A percentile compares a stretch with the other conserved stretches of the same genome.
Evolutionary conservation across 2,888 invertebrate genomes (phyloP).

Genomic region (Steinernema scapterisci): DNA sequence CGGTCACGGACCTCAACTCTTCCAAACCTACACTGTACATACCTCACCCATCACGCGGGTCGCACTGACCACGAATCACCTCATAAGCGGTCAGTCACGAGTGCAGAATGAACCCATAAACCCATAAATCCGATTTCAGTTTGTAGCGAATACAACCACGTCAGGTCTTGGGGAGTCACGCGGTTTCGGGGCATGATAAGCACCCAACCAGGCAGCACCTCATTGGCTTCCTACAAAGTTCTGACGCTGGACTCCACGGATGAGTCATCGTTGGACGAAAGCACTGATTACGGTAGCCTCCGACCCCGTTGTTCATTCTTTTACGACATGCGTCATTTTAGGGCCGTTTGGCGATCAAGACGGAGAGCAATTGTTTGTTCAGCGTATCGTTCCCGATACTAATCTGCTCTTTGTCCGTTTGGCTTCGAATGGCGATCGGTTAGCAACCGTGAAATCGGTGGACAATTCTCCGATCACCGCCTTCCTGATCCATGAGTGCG

Average conservation of each 20-base stretch:
- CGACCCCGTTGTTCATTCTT: neutral
- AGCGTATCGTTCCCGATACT: constrained; percentile 95
- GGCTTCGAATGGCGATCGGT: constrained; percentile 85
- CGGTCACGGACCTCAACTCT: constrained; percentile 88
- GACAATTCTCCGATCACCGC: constrained; percentile 91
- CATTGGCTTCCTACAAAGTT: constrained; percentile 94
- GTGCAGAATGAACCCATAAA: neutral
- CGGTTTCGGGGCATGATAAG: constrained; percentile 97
- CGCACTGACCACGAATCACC: constrained; percentile 86
- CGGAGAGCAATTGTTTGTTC: constrained; percentile 95
- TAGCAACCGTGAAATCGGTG: constrained; percentile 82
- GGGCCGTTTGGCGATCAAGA: constrained; percentile 97
- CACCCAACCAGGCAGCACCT: constrained; percentile 96
- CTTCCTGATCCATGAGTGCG: constrained; percentile 95
- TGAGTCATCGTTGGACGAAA: constrained; percentile 60
- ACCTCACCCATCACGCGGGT: constrained; percentile 61
- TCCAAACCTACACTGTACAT: constrained; percentile 72
- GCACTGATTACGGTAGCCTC: constrained; percentile 38
- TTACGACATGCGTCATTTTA: constrained; percentile 48
- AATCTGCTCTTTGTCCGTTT: constrained; percentile 90
- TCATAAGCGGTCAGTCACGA: constrained; percentile 78
- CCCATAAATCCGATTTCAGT: constrained; percentile 66
- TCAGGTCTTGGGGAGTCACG: constrained; percentile 93
- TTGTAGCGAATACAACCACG: constrained; percentile 96
- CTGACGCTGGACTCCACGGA: constrained; percentile 78